phyloP scores from a whole-genome alignment of 1,140 invertebrate species.

The Calosoma granatense region DNA sequence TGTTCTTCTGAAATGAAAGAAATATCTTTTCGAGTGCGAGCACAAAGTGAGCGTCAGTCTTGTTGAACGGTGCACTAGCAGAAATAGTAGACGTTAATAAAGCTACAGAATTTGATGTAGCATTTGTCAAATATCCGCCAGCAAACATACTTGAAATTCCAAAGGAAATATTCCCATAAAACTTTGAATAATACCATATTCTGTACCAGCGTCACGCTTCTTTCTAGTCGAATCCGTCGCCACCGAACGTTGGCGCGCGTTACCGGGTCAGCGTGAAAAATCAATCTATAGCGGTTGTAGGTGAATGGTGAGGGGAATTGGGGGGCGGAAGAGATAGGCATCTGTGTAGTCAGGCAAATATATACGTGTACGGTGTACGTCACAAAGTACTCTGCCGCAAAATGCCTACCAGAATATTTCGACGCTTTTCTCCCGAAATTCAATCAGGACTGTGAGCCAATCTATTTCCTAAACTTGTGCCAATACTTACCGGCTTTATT shows the following conservation, averaged over 20 bases:
- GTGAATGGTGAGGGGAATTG: too few species aligned
- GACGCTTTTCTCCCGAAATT: neutral
- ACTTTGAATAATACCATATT: neutral
- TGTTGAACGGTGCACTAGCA: neutral
- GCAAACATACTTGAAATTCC: neutral
- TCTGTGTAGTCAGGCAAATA: too few species aligned
- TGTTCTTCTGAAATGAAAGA: neutral
- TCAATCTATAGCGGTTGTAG: neutral
- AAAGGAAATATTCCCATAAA: neutral
- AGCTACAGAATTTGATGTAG: neutral
- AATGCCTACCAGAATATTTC: neutral
- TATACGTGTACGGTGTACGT: neutral
- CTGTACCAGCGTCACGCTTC: neutral
- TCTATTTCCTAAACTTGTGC: neutral
- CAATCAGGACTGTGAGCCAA: neutral
- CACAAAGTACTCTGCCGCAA: neutral
- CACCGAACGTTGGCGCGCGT: neutral
- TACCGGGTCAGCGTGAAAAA: neutral
- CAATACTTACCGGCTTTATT: neutral
- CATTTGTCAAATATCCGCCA: neutral
- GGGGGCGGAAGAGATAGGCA: neutral
- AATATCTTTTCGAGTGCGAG: neutral
- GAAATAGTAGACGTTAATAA: neutral
- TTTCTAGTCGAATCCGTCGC: neutral
- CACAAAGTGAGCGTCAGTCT: too few species aligned